A percentile compares a stretch with the other conserved stretches of the same genome.
These are phyloP conservation scores for Sinotaia quadrata DNA, from an alignment of 2,888 invertebrate species.

Conservation along the genomic window DNA sequence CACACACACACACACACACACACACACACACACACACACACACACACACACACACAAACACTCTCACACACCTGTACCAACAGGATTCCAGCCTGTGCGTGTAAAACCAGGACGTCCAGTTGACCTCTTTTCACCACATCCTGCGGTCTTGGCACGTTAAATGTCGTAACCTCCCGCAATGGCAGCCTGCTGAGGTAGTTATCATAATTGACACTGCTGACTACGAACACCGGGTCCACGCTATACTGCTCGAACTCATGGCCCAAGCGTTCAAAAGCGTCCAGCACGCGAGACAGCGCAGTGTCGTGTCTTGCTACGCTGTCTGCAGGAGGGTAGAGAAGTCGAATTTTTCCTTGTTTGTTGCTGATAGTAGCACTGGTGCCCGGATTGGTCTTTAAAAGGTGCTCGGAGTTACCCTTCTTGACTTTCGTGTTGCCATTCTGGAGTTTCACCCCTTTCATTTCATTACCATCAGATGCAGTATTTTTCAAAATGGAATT, in stretches of 20 bases:
- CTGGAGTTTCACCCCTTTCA: not conserved
- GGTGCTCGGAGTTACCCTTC: not conserved
- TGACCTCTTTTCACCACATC: slow-evolving; percentile 1
- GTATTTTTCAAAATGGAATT: no score
- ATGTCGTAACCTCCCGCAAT: not conserved
- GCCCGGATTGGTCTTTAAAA: not conserved
- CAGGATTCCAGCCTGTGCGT: slow-evolving; percentile 8
- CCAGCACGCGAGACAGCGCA: slow-evolving; percentile 16
- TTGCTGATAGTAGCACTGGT: not conserved
- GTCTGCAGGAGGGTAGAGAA: slow-evolving; percentile 5
- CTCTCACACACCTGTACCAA: slow-evolving; percentile 21
- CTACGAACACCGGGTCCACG: slow-evolving; percentile 9
- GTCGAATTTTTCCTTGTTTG: not conserved
- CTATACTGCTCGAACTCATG: not conserved
- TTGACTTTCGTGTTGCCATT: not conserved
- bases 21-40: no score
- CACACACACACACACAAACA: no score
- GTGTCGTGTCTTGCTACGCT: slow-evolving; percentile 15
- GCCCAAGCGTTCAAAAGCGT: slow-evolving; percentile 12
- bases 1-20: no score
- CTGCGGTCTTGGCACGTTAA: not conserved
- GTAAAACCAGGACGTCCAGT: slow-evolving; percentile 20
- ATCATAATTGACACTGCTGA: slow-evolving; percentile 22
- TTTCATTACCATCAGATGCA: not conserved
- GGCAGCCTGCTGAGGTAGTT: slow-evolving; percentile 23